phyloP scores from a whole-genome alignment of 1,140 invertebrate species.

The Achroia grisella region DNA sequence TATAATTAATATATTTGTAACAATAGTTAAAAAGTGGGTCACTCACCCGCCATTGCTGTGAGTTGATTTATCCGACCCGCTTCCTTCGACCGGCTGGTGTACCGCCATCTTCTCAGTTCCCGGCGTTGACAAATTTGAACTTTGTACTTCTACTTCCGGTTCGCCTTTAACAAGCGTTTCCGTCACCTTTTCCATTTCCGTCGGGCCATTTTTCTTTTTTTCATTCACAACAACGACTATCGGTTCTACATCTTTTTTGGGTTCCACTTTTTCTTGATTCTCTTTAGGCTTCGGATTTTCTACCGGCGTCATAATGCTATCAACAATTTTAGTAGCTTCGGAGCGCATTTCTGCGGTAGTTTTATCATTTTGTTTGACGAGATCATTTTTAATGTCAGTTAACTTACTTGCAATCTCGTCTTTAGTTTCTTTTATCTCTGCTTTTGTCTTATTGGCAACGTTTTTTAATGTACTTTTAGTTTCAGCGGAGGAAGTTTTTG shows the following conservation, averaged over 20 bases:
- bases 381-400: slow-evolving; percentile 42
- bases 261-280: slow-evolving; percentile 27
- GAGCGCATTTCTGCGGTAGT: slow-evolving; percentile 40
- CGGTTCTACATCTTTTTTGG: slow-evolving; percentile 58
- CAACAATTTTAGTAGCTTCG: slow-evolving; percentile 54
- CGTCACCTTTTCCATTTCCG: slow-evolving; percentile 47
- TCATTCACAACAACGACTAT: slow-evolving; percentile 65
- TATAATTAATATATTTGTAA: too few relatives aligned
- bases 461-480: slow-evolving; percentile 38
- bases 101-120: slow-evolving; percentile 32
- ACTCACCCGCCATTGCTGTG: slow-evolving; percentile 67
- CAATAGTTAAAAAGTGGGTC: not conserved
- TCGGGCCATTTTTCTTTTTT: slow-evolving; percentile 32
- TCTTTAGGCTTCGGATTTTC: slow-evolving; percentile 41
- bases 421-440: slow-evolving; percentile 38
- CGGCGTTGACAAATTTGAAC: slow-evolving; percentile 63
- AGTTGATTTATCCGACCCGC: slow-evolving; percentile 48
- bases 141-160: slow-evolving; percentile 65
- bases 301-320: slow-evolving; percentile 55
- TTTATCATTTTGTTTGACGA: slow-evolving; percentile 41
- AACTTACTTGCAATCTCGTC: slow-evolving; percentile 35
- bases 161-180: slow-evolving; percentile 63
- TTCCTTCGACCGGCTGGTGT: slow-evolving; percentile 34
- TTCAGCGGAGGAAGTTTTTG: slow-evolving; percentile 36
- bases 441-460: slow-evolving; percentile 40